These are phyloP conservation scores for Troilus luridus DNA, from an alignment of 2,888 invertebrate species.

Conservation along the genomic window DNA sequence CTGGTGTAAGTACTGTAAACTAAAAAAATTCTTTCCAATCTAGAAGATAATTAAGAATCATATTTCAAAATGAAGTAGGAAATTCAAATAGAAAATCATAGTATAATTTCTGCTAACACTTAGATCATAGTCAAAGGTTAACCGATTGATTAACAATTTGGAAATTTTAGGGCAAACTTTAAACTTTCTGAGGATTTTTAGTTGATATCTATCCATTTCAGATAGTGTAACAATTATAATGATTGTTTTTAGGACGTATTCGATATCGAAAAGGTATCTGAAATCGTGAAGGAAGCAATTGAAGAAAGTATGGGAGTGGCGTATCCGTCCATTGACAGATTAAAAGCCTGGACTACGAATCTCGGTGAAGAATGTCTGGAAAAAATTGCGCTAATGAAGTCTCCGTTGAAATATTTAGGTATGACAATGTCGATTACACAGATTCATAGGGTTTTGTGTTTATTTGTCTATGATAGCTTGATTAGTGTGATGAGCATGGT, in stretches of 20 bases:
- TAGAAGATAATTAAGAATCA: neutral
- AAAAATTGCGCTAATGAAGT: constrained; percentile 16
- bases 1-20: neutral
- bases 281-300: neutral
- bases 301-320: neutral
- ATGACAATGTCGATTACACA: neutral
- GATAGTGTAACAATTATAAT: neutral
- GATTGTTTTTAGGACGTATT: neutral
- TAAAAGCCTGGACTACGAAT: constrained; percentile 18
- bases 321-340: neutral
- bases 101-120: too few relatives aligned
- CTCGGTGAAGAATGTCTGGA: constrained; percentile 17
- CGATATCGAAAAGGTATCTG: neutral
- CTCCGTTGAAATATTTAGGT: constrained; percentile 45
- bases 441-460: neutral
- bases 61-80: neutral
- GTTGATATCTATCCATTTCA: neutral
- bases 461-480: neutral
- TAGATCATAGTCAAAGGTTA: neutral
- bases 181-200: neutral
- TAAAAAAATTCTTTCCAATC: neutral
- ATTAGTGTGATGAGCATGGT: too few relatives aligned
- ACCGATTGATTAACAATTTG: neutral
- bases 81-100: too few relatives aligned
- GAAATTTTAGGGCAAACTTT: neutral